Evolutionary conservation across 2,888 invertebrate species (phyloP).

Genomic region (Uloborus plumipes): DNA sequence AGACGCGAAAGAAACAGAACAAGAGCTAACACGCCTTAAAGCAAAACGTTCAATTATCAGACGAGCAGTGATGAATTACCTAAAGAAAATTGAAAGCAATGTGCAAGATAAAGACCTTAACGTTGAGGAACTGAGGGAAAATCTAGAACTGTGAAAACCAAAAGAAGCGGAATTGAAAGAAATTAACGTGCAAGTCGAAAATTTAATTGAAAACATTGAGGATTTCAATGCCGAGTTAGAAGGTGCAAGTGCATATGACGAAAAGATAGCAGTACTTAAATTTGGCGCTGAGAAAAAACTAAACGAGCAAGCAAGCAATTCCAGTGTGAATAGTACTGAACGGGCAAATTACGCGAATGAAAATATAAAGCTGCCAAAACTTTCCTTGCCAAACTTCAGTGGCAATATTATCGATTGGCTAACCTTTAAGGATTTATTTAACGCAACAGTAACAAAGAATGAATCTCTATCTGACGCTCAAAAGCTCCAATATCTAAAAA

Average conservation of each 20-base stretch:
- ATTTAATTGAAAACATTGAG: background rate
- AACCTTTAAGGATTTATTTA: background rate
- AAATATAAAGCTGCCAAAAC: background rate
- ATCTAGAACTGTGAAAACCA: background rate
- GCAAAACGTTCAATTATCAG: background rate
- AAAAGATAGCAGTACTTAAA: background rate
- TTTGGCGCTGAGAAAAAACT: background rate
- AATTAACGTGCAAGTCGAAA: background rate
- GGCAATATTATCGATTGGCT: constrained; percentile 1
- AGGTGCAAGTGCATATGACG: background rate
- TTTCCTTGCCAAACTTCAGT: background rate
- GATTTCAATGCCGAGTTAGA: background rate
- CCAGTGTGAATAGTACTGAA: too few species aligned
- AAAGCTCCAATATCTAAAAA: background rate
- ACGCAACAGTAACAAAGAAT: background rate
- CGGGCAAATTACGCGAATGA: background rate
- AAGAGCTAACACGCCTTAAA: background rate
- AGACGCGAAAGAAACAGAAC: background rate
- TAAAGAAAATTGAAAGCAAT: constrained; percentile 1
- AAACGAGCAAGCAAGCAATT: background rate
- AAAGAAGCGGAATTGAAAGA: background rate
- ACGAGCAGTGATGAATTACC: too few species aligned
- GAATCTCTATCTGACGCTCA: background rate
- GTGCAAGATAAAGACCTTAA: background rate
- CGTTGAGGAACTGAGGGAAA: background rate